A percentile compares a stretch with the other conserved stretches of the same genome.
Evolutionary conservation across 37 sponge, comb jelly and placozoan genomes (phyloP).

Genomic region (Diacarnus erythraeanus): DNA sequence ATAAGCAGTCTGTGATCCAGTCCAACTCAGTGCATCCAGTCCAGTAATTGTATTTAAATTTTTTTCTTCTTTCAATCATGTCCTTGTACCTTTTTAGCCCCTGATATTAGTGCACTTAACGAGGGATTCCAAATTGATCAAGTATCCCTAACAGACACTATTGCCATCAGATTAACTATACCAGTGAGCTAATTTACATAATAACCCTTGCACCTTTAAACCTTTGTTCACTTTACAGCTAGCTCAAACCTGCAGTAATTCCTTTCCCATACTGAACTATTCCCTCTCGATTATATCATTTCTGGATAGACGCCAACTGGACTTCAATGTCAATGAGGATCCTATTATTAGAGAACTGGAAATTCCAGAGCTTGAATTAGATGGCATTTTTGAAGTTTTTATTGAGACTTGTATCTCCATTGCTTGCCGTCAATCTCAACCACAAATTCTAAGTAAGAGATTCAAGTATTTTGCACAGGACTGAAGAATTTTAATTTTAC

Average conservation of each 20-base stretch:
- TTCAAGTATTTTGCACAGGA: neutral
- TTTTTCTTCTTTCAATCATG: neutral
- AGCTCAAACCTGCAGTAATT: neutral
- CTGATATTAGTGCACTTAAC: neutral
- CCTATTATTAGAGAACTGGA: neutral
- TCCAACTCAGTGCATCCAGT: too few relatives aligned
- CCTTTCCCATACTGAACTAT: neutral
- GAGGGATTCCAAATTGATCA: neutral
- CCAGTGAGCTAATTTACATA: neutral
- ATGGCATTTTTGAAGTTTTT: neutral
- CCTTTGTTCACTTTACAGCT: neutral
- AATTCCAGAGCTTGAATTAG: neutral
- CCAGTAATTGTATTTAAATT: too few relatives aligned
- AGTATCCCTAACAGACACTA: neutral
- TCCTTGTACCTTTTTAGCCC: neutral
- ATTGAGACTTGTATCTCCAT: neutral
- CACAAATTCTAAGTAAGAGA: neutral
- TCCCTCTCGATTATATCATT: neutral
- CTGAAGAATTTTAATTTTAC: too few relatives aligned
- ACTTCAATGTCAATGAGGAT: neutral
- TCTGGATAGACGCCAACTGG: neutral
- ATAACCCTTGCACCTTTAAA: too few relatives aligned
- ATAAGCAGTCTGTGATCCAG: too few relatives aligned
- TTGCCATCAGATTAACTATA: neutral
- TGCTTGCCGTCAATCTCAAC: neutral